A percentile compares a stretch with the other conserved stretches of the same genome.
These are phyloP conservation scores for Passer montanus DNA, from an alignment of 2,113 vertebrate genomes.

Conservation along the genomic window DNA sequence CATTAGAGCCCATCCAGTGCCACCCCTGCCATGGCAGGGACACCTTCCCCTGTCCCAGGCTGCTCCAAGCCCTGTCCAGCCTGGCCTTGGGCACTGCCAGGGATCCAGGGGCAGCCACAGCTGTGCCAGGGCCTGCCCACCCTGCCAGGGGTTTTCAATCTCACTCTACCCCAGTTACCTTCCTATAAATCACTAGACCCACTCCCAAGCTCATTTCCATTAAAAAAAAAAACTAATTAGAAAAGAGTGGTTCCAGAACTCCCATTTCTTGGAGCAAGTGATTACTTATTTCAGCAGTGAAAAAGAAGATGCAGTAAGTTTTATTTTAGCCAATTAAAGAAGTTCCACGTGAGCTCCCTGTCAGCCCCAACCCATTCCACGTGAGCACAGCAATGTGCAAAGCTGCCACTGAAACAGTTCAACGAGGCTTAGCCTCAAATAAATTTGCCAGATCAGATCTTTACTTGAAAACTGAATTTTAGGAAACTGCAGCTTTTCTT, in stretches of 20 bases:
- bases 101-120: background rate
- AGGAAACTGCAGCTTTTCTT: background rate
- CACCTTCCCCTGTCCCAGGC: background rate
- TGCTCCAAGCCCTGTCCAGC: background rate
- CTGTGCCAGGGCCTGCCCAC: background rate
- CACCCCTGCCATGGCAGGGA: background rate
- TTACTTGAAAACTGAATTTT: background rate
- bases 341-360: rapidly evolving
- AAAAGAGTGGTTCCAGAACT: background rate
- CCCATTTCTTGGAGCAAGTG: background rate
- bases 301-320: background rate
- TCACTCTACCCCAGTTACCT: background rate
- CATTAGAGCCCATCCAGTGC: rapidly evolving
- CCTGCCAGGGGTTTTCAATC: background rate
- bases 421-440: background rate
- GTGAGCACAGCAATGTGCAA: background rate
- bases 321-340: background rate
- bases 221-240: background rate
- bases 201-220: background rate
- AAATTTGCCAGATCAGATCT: background rate
- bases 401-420: background rate
- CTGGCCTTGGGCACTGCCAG: background rate
- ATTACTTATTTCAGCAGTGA: background rate
- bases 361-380: background rate
- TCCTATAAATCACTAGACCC: background rate